Evolutionary conservation across 2,888 invertebrate species (phyloP), one percentile per base, ranked within the genome.

Genomic region (Eristalis intricaria): DNA sequence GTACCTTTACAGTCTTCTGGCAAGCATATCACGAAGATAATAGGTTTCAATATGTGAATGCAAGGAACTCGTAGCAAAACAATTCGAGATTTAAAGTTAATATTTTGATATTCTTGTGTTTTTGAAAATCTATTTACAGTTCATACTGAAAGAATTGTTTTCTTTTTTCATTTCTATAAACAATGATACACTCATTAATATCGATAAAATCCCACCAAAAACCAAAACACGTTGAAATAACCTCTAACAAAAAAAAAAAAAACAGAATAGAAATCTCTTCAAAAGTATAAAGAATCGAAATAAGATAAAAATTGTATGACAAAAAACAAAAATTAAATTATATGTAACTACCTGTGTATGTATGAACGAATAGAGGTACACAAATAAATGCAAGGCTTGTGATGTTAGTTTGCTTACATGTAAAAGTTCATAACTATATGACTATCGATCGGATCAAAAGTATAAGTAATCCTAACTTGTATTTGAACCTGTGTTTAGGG

Each of bases 341-440:
- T 19, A 8, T 50, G 19, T 19, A 50, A 50, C 50, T 50, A 50
- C 8, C 19, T 19, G 19, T 50, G n/a, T 50, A 19, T 50, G 50
- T n/a, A 19, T 50, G 50, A 50, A 50, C 50, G 50, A 50, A 50
- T 50, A 50, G 22, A 5, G 22, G 29, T 29, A n/a, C 7, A 43
- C 29, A 26, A 65, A 79, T 65, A 56, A 38, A 65, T 50, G n/a
- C 64, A 79, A 71, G 65, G 77, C 63, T 61, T 66, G 60, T 76
- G 68, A 76, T 68, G 60, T 66, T 43, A 65, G 40, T 76, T 68
- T 66, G 60, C 60, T n/a, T 68, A 40, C 35, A 23, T 68, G 58
- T 40, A 64, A 40, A n/a, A n/a, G 26, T 40, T 68, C 50, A 50
- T 50, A 19, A 50, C 50, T 50, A 19, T 50, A 50, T 50, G 50